phyloP scores from a whole-genome alignment of 2,888 invertebrate species.

The Amphimallon solstitiale region DNA sequence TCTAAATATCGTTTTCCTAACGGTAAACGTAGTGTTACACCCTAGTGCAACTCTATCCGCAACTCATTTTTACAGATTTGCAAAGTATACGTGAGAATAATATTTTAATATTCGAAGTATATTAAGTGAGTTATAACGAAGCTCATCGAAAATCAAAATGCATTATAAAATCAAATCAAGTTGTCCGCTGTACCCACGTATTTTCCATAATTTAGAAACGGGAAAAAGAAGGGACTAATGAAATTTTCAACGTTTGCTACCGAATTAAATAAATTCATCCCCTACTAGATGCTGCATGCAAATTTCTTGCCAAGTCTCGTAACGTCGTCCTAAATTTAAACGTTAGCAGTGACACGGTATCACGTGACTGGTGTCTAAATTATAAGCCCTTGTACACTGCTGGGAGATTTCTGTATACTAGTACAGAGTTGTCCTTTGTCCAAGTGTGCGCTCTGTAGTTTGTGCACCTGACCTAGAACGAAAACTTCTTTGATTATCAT shows the following conservation, averaged over 20 bases:
- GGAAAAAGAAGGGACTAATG: constrained; percentile 28
- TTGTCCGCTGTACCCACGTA: constrained; percentile 2
- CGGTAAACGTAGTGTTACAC: no score
- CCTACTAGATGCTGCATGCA: constrained; percentile 28
- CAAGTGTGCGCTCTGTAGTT: constrained; percentile 30
- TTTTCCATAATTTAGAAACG: constrained; percentile 24
- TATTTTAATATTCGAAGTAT: constrained; percentile 3
- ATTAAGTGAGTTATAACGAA: constrained; percentile 3
- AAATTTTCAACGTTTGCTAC: constrained; percentile 23
- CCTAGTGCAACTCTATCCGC: no score
- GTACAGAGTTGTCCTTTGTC: constrained; percentile 6
- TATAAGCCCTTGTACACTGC: constrained; percentile 28
- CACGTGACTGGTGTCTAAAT: constrained; percentile 36
- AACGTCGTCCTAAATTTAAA: constrained; percentile 23
- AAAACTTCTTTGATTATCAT: constrained; percentile 28
- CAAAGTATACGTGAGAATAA: constrained; percentile 15
- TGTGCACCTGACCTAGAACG: constrained; percentile 11
- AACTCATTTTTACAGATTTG: no score
- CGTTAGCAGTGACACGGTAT: constrained; percentile 30
- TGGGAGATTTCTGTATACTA: constrained; percentile 26
- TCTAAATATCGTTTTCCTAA: no score
- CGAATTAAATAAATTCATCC: constrained; percentile 37
- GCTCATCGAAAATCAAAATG: constrained; percentile 26
- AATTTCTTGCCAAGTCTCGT: constrained; percentile 13
- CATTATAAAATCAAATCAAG: constrained; percentile 26